phyloP scores from a whole-genome alignment of 2,797 vertebrate species.

The Dendrocincla tyrannina region DNA sequence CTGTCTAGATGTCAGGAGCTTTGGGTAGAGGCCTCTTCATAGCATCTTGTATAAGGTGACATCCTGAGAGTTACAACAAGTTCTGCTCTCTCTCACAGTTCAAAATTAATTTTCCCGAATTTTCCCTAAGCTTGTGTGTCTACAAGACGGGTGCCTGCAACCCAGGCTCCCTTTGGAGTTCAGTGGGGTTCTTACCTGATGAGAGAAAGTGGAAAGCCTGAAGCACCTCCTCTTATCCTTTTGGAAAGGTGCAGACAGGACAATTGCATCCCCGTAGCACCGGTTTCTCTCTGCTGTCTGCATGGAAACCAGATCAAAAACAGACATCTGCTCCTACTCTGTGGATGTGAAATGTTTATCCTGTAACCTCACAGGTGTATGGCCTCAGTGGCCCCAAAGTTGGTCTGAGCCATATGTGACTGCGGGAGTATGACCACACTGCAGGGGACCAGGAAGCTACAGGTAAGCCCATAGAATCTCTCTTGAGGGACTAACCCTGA shows the following conservation, averaged over 20 bases:
- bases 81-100: background rate
- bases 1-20: background rate
- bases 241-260: background rate
- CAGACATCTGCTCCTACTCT: background rate
- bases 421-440: background rate
- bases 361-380: background rate
- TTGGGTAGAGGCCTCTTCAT: background rate
- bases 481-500: background rate
- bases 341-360: background rate
- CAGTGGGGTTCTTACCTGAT: background rate
- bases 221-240: background rate
- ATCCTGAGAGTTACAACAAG: background rate
- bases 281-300: background rate
- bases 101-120: background rate
- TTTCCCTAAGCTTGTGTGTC: background rate
- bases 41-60: background rate
- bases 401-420: background rate
- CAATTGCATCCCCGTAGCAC: background rate
- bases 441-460: accelerated
- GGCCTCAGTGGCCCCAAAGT: background rate
- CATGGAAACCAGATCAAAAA: background rate
- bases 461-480: background rate
- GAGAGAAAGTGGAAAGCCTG: background rate
- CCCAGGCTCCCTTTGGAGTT: background rate
- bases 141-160: background rate